Base-by-base conservation (phyloP, 2,113 vertebrate species). In the Ceyx cyanopectus region DNA sequence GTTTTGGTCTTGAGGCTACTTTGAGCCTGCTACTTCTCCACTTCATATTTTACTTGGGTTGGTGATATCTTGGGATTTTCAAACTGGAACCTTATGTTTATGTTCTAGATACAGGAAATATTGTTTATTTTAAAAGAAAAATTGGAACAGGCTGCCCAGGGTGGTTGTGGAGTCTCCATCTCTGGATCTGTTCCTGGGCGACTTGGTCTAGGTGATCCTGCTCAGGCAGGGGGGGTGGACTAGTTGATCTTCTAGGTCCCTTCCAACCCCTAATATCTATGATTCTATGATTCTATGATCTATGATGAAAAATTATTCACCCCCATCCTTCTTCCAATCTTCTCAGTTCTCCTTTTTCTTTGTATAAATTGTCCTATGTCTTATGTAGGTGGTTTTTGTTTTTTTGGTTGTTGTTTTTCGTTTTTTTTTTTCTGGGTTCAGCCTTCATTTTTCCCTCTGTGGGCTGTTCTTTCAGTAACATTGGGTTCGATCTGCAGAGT, bases 391-490 rank as follows among this genome's bases (percentile, higher is more conserved):
- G 57, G 6, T n/a, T 51, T 4, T 69, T 76, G 18, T 37, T 41
- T 51, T 51, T 4, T 69, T 76, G 18, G 32, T 41, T 37, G 57
- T n/a, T 51, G 3, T 69, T 76, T 15, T 41, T 67, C 9, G 11
- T 26, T 30, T n/a, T 4, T 67, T 4, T 67, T 91, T 81, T 81
- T 54, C 50, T n/a, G 45, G 16, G n/a, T n/a, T 26, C 70, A 45
- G 15, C 29, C 50, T 65, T 89, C 1, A 1, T 48, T 85, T 57
- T 51, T 77, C 3, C 6, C 21, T 83, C 70, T 0, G 0, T 7
- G 29, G 26, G 51, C 51, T 18, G 6, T 27, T 32, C 24, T 27
- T 43, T 53, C 7, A 12, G n/a, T 45, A 32, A 7, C 0, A 0
- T 13, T 63, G 57, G 29, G 26, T 48, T 90, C n/a, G 62, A 72